Conservation (phyloP, 2,888 invertebrate genomes). For the Rotaria magnacalcarata region DNA sequence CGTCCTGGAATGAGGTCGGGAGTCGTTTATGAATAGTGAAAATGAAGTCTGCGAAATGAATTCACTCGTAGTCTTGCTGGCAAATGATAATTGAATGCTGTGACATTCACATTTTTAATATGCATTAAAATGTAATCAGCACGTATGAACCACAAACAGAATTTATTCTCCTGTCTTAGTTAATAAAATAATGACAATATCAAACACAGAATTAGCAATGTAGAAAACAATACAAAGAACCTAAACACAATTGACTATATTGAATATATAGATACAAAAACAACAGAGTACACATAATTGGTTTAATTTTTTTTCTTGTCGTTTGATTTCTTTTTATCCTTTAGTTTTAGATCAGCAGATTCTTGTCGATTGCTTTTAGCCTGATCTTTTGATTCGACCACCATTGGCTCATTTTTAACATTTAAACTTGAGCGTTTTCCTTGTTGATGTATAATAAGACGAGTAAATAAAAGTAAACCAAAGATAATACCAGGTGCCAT, state of each 20-base stretch:
- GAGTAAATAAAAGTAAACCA: slow-evolving; percentile 56
- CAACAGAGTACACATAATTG: background rate
- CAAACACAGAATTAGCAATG: too few relatives aligned
- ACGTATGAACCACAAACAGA: too few relatives aligned
- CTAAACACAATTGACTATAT: background rate
- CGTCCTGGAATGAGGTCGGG: too few relatives aligned
- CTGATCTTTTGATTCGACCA: background rate
- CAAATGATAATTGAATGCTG: too few relatives aligned
- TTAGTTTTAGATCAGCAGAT: background rate
- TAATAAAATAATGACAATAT: too few relatives aligned
- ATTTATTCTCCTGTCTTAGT: too few relatives aligned
- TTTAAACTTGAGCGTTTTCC: slow-evolving; percentile 11
- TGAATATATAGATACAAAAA: background rate
- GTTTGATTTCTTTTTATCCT: background rate
- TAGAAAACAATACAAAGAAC: background rate
- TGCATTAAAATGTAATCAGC: too few relatives aligned
- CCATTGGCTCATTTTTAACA: too few relatives aligned
- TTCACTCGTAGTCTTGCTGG: too few relatives aligned
- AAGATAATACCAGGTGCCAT: slow-evolving; percentile 59
- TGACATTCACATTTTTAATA: too few relatives aligned
- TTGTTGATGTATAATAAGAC: slow-evolving; percentile 57
- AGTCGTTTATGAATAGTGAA: too few relatives aligned
- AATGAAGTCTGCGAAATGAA: too few relatives aligned
- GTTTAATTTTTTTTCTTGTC: background rate
- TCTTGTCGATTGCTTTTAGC: background rate